Conservation (phyloP, 1,140 invertebrate species). For the Pseudomyrmex flavicornis region DNA sequence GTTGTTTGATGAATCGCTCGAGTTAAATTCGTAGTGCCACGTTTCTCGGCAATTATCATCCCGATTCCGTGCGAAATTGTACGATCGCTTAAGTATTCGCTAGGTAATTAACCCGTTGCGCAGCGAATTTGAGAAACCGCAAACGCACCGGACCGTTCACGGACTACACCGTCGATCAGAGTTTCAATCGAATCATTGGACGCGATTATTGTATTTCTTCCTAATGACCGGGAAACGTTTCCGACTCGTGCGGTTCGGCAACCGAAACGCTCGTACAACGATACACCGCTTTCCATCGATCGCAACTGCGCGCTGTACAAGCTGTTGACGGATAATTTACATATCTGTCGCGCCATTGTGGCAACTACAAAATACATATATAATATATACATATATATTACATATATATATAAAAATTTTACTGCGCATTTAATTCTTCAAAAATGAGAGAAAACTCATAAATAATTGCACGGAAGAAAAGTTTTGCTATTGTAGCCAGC, state of each 20-base stretch:
- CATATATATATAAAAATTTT: too few species aligned
- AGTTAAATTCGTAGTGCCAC: constrained; percentile 59
- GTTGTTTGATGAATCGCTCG: constrained; percentile 63
- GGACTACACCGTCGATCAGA: constrained; percentile 36
- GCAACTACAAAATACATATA: neutral
- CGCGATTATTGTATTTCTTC: constrained; percentile 60
- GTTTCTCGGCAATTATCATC: constrained; percentile 62
- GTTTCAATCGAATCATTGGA: constrained; percentile 59
- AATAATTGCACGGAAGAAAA: too few species aligned
- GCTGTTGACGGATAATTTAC: constrained; percentile 34
- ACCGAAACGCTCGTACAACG: constrained; percentile 25
- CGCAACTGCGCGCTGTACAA: constrained; percentile 26
- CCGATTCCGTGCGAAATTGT: constrained; percentile 32
- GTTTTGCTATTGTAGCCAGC: too few species aligned
- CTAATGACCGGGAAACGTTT: constrained; percentile 57
- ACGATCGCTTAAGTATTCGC: constrained; percentile 63
- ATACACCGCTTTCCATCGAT: constrained; percentile 36
- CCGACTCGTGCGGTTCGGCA: constrained; percentile 29
- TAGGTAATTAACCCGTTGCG: constrained; percentile 55
- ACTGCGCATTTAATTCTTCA: too few species aligned
- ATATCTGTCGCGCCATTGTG: constrained; percentile 2
- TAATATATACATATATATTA: too few species aligned
- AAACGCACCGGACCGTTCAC: constrained; percentile 6
- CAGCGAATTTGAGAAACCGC: constrained; percentile 43
- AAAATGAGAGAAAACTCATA: too few species aligned